A percentile compares a stretch with the other conserved stretches of the same genome.
phyloP scores from a whole-genome alignment of 2,113 vertebrate genomes.

The Tychaedon coryphoeus region DNA sequence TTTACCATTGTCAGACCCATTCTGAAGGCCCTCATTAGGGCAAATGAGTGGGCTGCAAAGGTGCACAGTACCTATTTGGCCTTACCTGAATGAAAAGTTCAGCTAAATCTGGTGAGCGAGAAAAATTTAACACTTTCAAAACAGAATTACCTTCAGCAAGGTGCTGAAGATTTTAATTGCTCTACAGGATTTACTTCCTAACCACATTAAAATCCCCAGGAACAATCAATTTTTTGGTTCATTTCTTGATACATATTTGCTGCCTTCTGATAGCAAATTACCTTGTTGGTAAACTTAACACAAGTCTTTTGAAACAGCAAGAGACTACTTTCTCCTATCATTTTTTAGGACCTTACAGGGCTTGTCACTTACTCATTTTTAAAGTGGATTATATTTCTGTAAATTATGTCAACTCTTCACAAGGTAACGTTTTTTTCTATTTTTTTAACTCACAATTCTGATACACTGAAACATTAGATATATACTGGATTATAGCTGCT shows the following conservation, averaged over 20 bases:
- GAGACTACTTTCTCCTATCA: background rate
- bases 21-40: conserved; percentile 25
- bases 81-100: conserved; percentile 19
- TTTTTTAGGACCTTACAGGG: background rate
- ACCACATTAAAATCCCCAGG: conserved; percentile 35
- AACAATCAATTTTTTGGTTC: background rate
- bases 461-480: background rate
- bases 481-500: background rate
- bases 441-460: conserved; percentile 1
- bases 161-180: conserved; percentile 47
- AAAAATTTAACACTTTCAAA: background rate
- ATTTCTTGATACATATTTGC: background rate
- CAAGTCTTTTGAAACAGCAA: background rate
- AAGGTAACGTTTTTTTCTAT: background rate
- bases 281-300: background rate
- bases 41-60: background rate
- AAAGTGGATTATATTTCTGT: background rate
- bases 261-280: background rate
- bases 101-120: background rate
- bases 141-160: conserved; percentile 30
- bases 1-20: background rate
- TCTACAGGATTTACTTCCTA: conserved; percentile 30
- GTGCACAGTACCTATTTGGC: conserved; percentile 6
- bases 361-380: background rate
- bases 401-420: conserved; percentile 3